These are phyloP conservation scores for Crypturellus tataupa DNA, from an alignment of 2,797 vertebrate species.

Conservation along the genomic window DNA sequence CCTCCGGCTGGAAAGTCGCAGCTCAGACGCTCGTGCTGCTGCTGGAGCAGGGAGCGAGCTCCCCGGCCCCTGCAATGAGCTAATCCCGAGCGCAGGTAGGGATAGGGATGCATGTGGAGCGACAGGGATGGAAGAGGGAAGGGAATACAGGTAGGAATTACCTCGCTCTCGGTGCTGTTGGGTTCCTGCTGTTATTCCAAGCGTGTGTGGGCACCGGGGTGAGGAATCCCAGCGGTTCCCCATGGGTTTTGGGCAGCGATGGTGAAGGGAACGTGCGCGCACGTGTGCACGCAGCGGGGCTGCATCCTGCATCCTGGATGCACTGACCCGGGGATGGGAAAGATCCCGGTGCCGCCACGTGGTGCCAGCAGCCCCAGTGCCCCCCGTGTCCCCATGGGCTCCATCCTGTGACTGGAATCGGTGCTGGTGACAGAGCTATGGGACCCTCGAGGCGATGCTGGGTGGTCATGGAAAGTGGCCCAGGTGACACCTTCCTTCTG, in stretches of 20 bases:
- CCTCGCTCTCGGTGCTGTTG: not conserved
- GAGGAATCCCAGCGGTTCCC: slow-evolving; percentile 39
- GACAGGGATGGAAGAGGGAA: not conserved
- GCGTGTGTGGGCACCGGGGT: not conserved
- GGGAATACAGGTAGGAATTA: not conserved
- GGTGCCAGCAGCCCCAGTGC: no score
- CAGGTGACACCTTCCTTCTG: not conserved
- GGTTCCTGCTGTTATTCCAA: not conserved
- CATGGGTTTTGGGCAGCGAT: slow-evolving; percentile 16
- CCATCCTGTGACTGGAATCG: not conserved
- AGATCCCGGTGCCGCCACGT: not conserved
- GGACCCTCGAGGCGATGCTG: not conserved
- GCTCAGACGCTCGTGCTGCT: not conserved
- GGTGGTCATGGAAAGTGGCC: not conserved
- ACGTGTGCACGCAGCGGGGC: not conserved
- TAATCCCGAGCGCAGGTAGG: slow-evolving; percentile 43
- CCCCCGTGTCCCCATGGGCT: fast-evolving
- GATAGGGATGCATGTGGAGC: slow-evolving; percentile 10
- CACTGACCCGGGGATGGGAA: not conserved
- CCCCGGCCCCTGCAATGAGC: slow-evolving; percentile 39
- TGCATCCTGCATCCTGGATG: not conserved
- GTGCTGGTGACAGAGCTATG: not conserved
- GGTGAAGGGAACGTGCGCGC: not conserved
- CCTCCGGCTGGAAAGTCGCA: slow-evolving; percentile 23
- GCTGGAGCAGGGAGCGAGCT: not conserved